These are phyloP conservation scores for Cacoxenus indagator DNA, from an alignment of 2,888 invertebrate species.

Conservation along the genomic window DNA sequence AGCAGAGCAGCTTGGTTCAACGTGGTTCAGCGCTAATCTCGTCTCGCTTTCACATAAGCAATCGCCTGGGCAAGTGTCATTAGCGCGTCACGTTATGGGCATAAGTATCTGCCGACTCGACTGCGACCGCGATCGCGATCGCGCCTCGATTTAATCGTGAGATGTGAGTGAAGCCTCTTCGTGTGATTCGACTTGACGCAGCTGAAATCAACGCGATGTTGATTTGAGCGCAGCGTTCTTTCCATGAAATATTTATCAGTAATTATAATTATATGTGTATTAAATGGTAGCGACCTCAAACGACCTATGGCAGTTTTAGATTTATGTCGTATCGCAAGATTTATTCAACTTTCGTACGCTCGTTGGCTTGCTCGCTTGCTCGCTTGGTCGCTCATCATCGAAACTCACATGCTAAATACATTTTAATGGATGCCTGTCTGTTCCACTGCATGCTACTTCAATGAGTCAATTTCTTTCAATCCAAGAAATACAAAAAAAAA, in stretches of 20 bases:
- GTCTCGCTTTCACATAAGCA: neutral
- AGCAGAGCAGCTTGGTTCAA: too few relatives aligned
- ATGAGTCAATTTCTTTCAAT: neutral
- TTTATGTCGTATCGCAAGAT: constrained; percentile 27
- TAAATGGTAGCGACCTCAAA: constrained; percentile 64
- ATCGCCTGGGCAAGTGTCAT: constrained; percentile 50
- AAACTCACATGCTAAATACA: neutral
- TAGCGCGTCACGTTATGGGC: constrained; percentile 58
- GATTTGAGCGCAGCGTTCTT: constrained; percentile 37
- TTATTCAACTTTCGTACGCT: constrained; percentile 3
- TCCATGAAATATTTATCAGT: constrained; percentile 66
- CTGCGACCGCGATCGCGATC: constrained; percentile 1
- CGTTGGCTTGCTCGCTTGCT: too few relatives aligned
- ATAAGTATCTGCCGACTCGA: neutral
- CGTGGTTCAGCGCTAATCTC: neutral
- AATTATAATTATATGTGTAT: constrained; percentile 66
- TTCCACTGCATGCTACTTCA: neutral
- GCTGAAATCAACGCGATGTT: neutral
- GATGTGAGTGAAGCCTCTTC: constrained; percentile 35
- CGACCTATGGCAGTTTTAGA: constrained; percentile 48
- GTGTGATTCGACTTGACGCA: neutral
- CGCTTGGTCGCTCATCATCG: neutral
- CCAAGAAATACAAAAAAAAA: neutral
- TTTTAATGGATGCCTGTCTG: constrained; percentile 20
- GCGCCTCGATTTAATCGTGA: constrained; percentile 38